Percentiles rank a stretch among this genome's conserved stretches.
Conservation (phyloP, 2,113 vertebrate species). For the Mus musculus region GRCm39 chr14:47312001-47312500, state of each 20-base stretch:
- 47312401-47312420: not conserved
- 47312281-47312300: not conserved
- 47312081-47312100: not conserved
- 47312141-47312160: not conserved
- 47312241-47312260: not conserved
- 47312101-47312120: not conserved
- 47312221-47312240: not conserved
- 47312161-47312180: not conserved
- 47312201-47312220: not conserved
- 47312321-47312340: not conserved
- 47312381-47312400: not conserved
- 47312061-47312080: not conserved
- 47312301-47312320: too few species aligned
- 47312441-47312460: not conserved
- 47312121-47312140: not conserved
- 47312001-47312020: not conserved
- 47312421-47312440: not conserved
- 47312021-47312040: not conserved
- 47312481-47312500: not conserved
- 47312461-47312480: not conserved
- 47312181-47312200: not conserved
- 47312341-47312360: not conserved
- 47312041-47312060: not conserved
- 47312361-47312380: not conserved
- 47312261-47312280: not conserved